A percentile compares a stretch with the other conserved stretches of the same genome.
These are phyloP conservation scores for Rutpela maculata DNA, from an alignment of 2,888 invertebrate species.

Conservation along the genomic window DNA sequence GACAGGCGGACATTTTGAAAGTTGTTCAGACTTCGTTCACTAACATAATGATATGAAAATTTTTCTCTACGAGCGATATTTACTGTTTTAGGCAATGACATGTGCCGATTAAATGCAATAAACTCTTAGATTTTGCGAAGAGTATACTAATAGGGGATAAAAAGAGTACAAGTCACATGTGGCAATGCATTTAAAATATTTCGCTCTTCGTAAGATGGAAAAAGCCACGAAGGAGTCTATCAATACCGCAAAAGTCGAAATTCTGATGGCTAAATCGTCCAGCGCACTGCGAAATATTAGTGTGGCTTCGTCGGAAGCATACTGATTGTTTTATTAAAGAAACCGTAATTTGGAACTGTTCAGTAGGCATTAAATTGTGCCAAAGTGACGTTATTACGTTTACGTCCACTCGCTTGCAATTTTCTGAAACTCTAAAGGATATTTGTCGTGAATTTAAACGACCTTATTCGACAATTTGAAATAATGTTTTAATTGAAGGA, in stretches of 20 bases:
- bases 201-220: background rate
- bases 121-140: too few relatives aligned
- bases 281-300: background rate
- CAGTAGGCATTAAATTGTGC: conserved; percentile 7
- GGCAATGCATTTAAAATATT: conserved; percentile 10
- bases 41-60: too few relatives aligned
- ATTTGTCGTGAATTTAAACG: conserved; percentile 10
- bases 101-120: too few relatives aligned
- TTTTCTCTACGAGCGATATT: too few relatives aligned
- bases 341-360: background rate
- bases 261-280: conserved; percentile 4
- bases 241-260: background rate
- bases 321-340: conserved; percentile 11
- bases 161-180: background rate
- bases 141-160: background rate
- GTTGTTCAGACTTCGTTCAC: too few relatives aligned
- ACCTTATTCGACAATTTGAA: background rate
- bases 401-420: background rate
- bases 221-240: background rate
- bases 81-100: too few relatives aligned
- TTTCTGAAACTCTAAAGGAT: background rate
- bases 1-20: too few relatives aligned
- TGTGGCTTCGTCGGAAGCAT: background rate
- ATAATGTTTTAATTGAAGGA: conserved; percentile 10
- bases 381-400: conserved; percentile 5